Base-by-base conservation (phyloP, 2,113 vertebrate species). In the Lepidothrix coronata region DNA sequence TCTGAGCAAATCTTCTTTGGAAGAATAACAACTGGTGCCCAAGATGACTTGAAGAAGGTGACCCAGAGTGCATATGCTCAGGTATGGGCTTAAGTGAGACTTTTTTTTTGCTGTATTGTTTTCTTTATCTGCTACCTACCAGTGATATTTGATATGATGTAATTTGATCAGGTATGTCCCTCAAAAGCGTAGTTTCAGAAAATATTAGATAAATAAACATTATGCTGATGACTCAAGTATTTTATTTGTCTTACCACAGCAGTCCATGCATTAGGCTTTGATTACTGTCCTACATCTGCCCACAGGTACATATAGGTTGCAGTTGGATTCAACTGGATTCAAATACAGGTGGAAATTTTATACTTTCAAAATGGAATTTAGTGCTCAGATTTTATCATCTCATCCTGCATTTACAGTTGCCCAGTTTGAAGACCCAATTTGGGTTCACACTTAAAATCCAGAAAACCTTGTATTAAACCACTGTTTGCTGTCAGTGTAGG, bases 61-160 rank as follows among this genome's bases (percentile, higher is more conserved):
- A 99, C 99, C 2, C 99, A 99, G 98, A 99, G 99, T 61, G 99
- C 99, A 4, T 99, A 99, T 24, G 99, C 99, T 49, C 99, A 99
- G 98, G 99, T 99, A 84, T 62, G 98, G 74, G 8, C 28, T 27
- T 35, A 8, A 71, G 39, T 41, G 8, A 54, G n/a, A 41, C 10
- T 33, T 54, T 28, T n/a, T 13, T 27, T 35, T 24, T 43, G 7
- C 14, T 59, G 23, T 55, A 14, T 13, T 10, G 5, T 25, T 83
- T 91, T 79, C 33, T 48, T 49, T 58, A 35, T 51, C 12, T 76
- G 5, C 20, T 18, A 8, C 35, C 14, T 72, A 55, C 55, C 12
- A n/a, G 16, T 59, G n/a, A 6, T 61, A 35, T 46, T 91, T 52
- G 23, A 35, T 77, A 31, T 31, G 25, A 17, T 62, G 31, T 30